A percentile compares a stretch with the other conserved stretches of the same genome.
phyloP scores from a whole-genome alignment of 2,113 vertebrate genomes.

The Cryptomyrus ogoouensis region DNA sequence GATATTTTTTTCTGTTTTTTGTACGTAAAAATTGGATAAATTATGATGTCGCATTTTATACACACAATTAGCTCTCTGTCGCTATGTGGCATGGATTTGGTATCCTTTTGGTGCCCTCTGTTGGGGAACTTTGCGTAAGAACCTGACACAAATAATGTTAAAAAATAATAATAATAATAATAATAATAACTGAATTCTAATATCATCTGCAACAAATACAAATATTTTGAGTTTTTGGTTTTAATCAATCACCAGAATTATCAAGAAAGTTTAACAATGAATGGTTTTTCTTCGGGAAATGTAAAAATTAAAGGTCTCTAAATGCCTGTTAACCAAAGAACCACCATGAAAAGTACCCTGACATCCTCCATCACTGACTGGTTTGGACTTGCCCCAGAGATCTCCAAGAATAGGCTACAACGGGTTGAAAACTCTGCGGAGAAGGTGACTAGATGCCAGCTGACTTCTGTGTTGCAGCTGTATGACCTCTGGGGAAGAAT shows the following conservation, averaged over 20 bases:
- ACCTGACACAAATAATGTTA: not conserved
- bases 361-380: not conserved
- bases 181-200: not conserved
- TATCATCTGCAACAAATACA: not conserved
- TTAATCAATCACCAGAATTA: not conserved
- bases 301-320: not conserved
- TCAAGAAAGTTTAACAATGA: not conserved
- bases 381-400: not conserved
- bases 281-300: not conserved
- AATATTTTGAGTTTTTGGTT: not conserved
- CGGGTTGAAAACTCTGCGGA: not conserved
- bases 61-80: not conserved
- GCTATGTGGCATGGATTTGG: not conserved
- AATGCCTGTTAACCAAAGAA: not conserved
- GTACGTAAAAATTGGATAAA: not conserved
- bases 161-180: not conserved
- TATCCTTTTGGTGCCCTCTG: slow-evolving; percentile 33
- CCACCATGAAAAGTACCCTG: not conserved
- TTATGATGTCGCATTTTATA: not conserved
- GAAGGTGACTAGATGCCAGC: not conserved
- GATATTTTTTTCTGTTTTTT: not conserved
- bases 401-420: not conserved
- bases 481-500: not conserved
- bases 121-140: not conserved
- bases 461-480: not conserved